Percentiles rank a stretch among this genome's conserved stretches.
Evolutionary conservation across 2,888 invertebrate species (phyloP).

Genomic region (Philopedon plagiatum): DNA sequence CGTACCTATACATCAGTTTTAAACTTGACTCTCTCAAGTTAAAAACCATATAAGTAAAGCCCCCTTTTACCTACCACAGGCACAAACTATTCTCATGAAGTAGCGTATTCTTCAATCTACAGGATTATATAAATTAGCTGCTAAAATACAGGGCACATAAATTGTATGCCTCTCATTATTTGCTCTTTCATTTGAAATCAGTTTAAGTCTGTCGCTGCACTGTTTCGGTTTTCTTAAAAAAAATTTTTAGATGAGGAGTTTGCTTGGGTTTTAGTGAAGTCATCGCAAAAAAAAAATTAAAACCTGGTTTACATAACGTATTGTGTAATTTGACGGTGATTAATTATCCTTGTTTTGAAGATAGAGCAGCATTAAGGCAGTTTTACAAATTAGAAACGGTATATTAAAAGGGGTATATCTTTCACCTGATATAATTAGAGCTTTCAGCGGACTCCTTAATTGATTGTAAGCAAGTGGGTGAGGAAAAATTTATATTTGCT

Average conservation of each 20-base stretch:
- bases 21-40: too few relatives aligned
- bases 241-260: too few relatives aligned
- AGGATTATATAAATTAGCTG: conserved; percentile 45
- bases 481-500: conserved; percentile 43
- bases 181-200: conserved; percentile 40
- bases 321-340: neutral
- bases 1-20: too few relatives aligned
- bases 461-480: conserved; percentile 38
- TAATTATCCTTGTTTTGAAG: neutral
- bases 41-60: neutral
- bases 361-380: neutral
- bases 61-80: conserved; percentile 45
- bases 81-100: conserved; percentile 32
- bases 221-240: neutral
- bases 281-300: too few relatives aligned
- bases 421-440: conserved; percentile 36
- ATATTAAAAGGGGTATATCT: conserved; percentile 30
- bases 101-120: conserved; percentile 25
- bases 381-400: conserved; percentile 21
- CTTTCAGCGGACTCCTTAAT: conserved; percentile 37
- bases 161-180: conserved; percentile 34
- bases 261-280: too few relatives aligned
- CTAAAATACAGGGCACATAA: conserved; percentile 39
- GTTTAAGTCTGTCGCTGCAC: conserved; percentile 7
- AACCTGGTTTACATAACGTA: too few relatives aligned